Conservation (phyloP, 2,797 vertebrate species). For the Centroberyx gerrardi region DNA sequence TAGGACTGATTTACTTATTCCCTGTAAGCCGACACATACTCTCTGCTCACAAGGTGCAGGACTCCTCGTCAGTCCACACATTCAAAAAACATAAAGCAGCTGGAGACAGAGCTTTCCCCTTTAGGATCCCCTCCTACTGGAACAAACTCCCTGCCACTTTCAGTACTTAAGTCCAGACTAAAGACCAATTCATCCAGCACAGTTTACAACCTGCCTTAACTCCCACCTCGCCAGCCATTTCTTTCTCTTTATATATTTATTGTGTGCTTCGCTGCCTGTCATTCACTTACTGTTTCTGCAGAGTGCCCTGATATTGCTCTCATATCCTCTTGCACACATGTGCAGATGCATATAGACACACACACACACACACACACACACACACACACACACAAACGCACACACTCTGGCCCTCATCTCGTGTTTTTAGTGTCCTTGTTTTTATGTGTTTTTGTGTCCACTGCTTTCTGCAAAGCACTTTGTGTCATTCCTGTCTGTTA, state of each 20-base stretch:
- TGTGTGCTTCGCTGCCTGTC: slow-evolving; percentile 3
- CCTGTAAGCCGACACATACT: not conserved
- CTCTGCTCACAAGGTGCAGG: slow-evolving; percentile 2
- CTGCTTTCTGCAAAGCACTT: slow-evolving; percentile 27
- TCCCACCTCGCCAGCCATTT: not conserved
- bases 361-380: too few species aligned
- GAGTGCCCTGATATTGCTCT: slow-evolving; percentile 13
- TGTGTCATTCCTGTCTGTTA: slow-evolving; percentile 20
- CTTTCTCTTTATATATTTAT: slow-evolving; percentile 25
- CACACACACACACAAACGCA: slow-evolving; percentile 7
- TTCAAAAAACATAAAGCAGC: slow-evolving; percentile 36
- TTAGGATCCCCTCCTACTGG: slow-evolving; percentile 3
- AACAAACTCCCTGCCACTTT: slow-evolving; percentile 16
- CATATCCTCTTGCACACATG: slow-evolving; percentile 15
- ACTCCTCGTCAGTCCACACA: slow-evolving; percentile 6
- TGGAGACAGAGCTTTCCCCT: slow-evolving; percentile 1
- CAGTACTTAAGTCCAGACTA: slow-evolving; percentile 23
- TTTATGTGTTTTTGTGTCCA: slow-evolving; percentile 21
- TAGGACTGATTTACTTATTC: slow-evolving; percentile 16
- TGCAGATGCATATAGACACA: not conserved
- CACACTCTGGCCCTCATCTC: slow-evolving; percentile 13
- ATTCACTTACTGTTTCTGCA: slow-evolving; percentile 22
- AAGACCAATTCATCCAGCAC: slow-evolving; percentile 30
- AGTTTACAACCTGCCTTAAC: slow-evolving; percentile 22
- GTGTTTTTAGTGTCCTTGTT: slow-evolving; percentile 28